Evolutionary conservation across 1,140 invertebrate genomes (phyloP).

Genomic region (Drosophila guanche): DNA sequence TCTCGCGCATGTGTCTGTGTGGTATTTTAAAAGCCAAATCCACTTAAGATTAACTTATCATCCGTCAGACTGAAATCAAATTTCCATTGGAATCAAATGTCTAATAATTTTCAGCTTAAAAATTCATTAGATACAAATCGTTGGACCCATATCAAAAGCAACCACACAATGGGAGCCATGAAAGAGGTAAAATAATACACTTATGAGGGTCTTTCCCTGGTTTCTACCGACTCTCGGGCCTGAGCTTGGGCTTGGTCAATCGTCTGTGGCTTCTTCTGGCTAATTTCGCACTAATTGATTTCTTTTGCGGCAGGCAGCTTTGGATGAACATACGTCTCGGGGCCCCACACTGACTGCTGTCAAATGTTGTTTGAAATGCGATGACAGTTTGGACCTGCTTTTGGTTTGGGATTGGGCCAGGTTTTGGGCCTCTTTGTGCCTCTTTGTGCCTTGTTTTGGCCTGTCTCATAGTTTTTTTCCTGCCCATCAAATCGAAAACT

Average conservation of each 20-base stretch:
- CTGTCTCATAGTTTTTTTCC: conserved; percentile 32
- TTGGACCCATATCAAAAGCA: conserved; percentile 69
- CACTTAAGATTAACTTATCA: conserved; percentile 79
- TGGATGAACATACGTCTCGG: conserved; percentile 61
- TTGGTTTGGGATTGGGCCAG: conserved; percentile 1
- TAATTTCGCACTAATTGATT: conserved; percentile 81
- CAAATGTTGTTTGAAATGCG: conserved; percentile 74
- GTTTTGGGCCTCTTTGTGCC: conserved; percentile 22
- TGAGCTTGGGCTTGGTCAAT: conserved; percentile 10
- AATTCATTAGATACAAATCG: conserved; percentile 77
- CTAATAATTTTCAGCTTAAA: conserved; percentile 76
- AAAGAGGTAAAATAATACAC: conserved; percentile 61
- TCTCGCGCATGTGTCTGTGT: conserved; percentile 13
- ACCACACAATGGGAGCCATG: conserved; percentile 58
- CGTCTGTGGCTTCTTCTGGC: conserved; percentile 43
- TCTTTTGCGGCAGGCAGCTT: conserved; percentile 63
- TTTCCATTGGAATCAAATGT: conserved; percentile 55
- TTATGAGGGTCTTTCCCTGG: conserved; percentile 13
- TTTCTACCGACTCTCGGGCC: too few relatives aligned
- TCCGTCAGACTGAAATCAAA: conserved; percentile 48
- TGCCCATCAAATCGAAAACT: conserved; percentile 70
- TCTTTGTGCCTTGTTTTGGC: conserved; percentile 4
- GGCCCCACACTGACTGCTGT: conserved; percentile 39
- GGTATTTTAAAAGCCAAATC: conserved; percentile 63
- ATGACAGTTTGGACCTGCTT: conserved; percentile 60